A percentile compares a stretch with the other conserved stretches of the same genome.
These are phyloP conservation scores for Megalops cyprinoides DNA, from an alignment of 2,797 vertebrate species.

Conservation along the genomic window DNA sequence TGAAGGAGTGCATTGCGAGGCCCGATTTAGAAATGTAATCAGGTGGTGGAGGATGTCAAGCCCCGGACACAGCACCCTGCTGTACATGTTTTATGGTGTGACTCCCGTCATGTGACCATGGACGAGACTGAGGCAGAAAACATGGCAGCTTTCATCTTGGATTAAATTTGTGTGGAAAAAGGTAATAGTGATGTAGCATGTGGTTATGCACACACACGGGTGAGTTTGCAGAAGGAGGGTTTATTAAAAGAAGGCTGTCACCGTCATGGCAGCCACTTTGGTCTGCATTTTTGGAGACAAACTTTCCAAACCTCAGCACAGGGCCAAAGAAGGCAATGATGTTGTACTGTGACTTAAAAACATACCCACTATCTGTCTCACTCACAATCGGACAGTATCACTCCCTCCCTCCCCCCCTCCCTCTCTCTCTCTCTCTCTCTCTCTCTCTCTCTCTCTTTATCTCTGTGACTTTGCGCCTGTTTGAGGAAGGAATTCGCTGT, in stretches of 20 bases:
- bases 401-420: too few relatives aligned
- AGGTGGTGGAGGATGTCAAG: background rate
- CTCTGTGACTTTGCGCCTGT: background rate
- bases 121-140: background rate
- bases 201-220: too few relatives aligned
- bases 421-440: background rate
- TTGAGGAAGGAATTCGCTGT: slow-evolving; percentile 59
- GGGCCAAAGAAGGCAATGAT: too few relatives aligned
- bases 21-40: background rate
- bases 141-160: background rate
- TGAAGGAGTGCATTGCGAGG: background rate
- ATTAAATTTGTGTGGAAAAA: background rate
- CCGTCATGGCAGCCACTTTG: too few relatives aligned
- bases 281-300: too few relatives aligned
- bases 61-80: background rate
- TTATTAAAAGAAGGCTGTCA: too few relatives aligned
- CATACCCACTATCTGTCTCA: too few relatives aligned
- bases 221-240: too few relatives aligned
- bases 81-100: background rate
- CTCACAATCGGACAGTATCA: too few relatives aligned
- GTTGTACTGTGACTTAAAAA: too few relatives aligned
- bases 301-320: too few relatives aligned
- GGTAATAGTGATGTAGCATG: too few relatives aligned
- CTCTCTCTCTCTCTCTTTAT: background rate
- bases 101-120: background rate